Conservation (phyloP, 2,888 invertebrate genomes). For the Sarcophaga rosellei region DNA sequence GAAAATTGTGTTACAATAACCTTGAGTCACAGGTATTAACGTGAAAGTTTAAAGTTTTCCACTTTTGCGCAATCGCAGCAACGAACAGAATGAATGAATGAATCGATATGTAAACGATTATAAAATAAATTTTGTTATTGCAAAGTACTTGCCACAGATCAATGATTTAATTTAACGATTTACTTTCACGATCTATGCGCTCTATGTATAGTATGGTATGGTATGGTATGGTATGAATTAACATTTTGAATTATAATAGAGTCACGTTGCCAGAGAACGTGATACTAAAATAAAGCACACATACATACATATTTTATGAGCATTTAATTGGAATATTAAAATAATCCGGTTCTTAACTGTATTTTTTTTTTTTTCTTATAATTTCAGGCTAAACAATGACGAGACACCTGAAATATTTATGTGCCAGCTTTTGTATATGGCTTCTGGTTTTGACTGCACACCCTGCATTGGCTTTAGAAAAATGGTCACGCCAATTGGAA, state of each 20-base stretch:
- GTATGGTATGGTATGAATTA: no score
- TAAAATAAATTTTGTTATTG: no score
- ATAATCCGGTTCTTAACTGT: background rate
- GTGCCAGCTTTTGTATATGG: constrained; percentile 72
- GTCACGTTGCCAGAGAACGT: constrained; percentile 36
- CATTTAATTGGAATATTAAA: background rate
- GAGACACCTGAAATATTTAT: constrained; percentile 70
- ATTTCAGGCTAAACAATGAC: constrained; percentile 76
- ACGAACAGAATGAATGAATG: no score
- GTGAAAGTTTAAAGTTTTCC: no score
- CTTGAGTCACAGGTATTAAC: no score
- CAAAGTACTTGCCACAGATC: no score
- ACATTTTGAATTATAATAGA: background rate
- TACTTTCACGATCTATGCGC: no score
- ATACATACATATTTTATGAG: background rate
- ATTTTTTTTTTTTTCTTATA: constrained; percentile 17
- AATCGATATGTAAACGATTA: no score
- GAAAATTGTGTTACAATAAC: no score
- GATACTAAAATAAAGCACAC: background rate
- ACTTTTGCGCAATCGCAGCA: no score
- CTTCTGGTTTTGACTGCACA: constrained; percentile 67
- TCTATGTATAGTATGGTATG: no score
- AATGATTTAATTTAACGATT: no score
- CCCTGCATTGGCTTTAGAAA: constrained; percentile 71
- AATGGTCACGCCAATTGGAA: constrained; percentile 80